Percentiles rank a stretch among this genome's conserved stretches.
Evolutionary conservation across 92 coral and sea anemone genomes (phyloP).

Genomic region (Blastomussa wellsi): DNA sequence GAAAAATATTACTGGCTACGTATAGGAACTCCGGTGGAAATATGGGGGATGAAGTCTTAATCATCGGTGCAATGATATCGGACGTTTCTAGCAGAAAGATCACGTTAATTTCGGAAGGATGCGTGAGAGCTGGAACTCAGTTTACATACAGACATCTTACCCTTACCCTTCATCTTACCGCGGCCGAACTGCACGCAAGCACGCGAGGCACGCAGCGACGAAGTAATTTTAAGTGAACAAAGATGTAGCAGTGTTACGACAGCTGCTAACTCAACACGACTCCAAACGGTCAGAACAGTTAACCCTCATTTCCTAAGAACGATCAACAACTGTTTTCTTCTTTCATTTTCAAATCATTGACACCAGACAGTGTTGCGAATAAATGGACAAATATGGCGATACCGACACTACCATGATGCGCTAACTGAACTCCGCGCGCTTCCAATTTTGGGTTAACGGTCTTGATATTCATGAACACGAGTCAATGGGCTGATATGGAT

Average conservation of each 20-base stretch:
- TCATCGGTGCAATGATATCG: background rate
- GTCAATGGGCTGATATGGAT: too few species aligned
- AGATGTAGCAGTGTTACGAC: background rate
- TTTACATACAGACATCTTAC: too few species aligned
- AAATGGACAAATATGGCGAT: background rate
- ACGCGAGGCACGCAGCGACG: background rate
- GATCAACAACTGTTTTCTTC: background rate
- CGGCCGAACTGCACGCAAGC: background rate
- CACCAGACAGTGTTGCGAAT: background rate
- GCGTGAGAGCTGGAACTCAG: background rate
- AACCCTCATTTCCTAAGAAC: background rate
- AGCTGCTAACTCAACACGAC: background rate
- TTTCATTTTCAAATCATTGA: background rate
- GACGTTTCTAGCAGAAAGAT: background rate
- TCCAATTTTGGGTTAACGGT: too few species aligned
- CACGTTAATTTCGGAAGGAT: constrained; percentile 15
- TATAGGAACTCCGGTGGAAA: constrained; percentile 1
- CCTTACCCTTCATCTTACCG: too few species aligned
- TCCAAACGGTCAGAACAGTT: background rate
- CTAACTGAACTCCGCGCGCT: too few species aligned
- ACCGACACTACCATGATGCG: background rate
- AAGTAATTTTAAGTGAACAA: background rate
- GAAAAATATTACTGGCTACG: background rate
- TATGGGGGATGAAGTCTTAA: background rate
- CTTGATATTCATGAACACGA: too few species aligned